Base-by-base conservation (phyloP, 2,113 vertebrate genomes). In the Gymnogyps californianus region DNA sequence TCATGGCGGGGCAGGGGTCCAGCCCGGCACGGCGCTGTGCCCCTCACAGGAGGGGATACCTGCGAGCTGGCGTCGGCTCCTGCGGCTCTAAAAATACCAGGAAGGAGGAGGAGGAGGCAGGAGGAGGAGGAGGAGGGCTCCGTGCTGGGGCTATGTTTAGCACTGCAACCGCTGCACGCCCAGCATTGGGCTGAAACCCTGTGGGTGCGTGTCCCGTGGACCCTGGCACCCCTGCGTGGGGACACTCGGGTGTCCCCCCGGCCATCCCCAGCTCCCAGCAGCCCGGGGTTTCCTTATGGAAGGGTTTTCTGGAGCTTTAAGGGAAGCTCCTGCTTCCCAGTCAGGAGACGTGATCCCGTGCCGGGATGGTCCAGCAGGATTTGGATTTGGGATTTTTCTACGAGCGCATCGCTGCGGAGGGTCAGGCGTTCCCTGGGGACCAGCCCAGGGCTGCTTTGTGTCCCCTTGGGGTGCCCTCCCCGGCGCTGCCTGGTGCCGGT, bases 171-270 rank as follows among this genome's bases (percentile, higher is more conserved):
- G 0, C 57, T 38, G 20, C 2, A 5, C 1, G 3, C 38, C 70
- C 5, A 2, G 20, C 3, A 1, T 66, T 3, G 5, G 51, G 64
- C 46, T 65, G 32, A 44, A 62, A n/a, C 54, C 57, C 44, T 0
- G 0, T 0, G 9, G 19, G 20, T 62, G 6, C 1, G 2, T 38
- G 51, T 42, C 74, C 46, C 22, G 13, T 4, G 2, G 54, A 31
- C 40, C 79, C 70, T 75, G 3, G 1, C 21, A n/a, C 18, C 3
- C 36, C 14, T 52, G 18, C 0, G 1, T 47, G 54, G 62, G 44
- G 36, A 38, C 36, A 18, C 9, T 38, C 1, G 2, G 22, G 14
- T 40, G 47, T 49, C 19, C 19, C 54, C 47, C 16, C 5, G 6
- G 22, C 16, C 1, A 0, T 59, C 22, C 19, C 42, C 46, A 76